Conservation (phyloP, 2,113 vertebrate species). For the Ictalurus furcatus region DNA sequence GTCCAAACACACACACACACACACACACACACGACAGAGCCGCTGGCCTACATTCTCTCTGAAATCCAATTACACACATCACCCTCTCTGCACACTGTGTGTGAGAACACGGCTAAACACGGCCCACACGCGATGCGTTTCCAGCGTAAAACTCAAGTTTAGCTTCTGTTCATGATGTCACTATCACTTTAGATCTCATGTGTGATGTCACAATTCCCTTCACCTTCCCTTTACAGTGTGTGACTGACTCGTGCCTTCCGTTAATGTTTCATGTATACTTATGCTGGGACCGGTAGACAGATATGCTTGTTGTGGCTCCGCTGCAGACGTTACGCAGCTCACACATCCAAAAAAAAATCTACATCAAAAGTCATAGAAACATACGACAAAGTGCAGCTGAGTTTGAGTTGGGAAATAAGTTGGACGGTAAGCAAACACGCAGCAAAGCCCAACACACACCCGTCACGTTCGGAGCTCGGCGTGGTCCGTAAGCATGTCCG, state of each 20-base stretch:
- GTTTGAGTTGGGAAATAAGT: neutral
- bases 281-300: too few species aligned
- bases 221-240: neutral
- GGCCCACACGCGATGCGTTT: neutral
- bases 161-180: neutral
- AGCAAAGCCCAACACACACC: too few species aligned
- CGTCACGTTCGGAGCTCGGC: too few species aligned
- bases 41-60: slow-evolving; percentile 52
- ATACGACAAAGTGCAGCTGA: neutral
- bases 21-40: slow-evolving; percentile 17
- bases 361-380: too few species aligned
- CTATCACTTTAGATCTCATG: neutral
- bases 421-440: neutral
- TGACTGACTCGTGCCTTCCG: neutral
- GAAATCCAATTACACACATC: slow-evolving; percentile 58
- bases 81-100: slow-evolving; percentile 17
- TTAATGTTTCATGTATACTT: neutral
- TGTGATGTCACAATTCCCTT: neutral
- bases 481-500: too few species aligned
- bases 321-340: neutral
- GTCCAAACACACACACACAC: neutral
- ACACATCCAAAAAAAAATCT: too few species aligned
- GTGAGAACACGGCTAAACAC: neutral
- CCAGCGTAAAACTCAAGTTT: neutral
- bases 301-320: neutral